These are phyloP conservation scores for Eucera pruinosa DNA, from an alignment of 2,888 invertebrate genomes.

Conservation along the genomic window DNA sequence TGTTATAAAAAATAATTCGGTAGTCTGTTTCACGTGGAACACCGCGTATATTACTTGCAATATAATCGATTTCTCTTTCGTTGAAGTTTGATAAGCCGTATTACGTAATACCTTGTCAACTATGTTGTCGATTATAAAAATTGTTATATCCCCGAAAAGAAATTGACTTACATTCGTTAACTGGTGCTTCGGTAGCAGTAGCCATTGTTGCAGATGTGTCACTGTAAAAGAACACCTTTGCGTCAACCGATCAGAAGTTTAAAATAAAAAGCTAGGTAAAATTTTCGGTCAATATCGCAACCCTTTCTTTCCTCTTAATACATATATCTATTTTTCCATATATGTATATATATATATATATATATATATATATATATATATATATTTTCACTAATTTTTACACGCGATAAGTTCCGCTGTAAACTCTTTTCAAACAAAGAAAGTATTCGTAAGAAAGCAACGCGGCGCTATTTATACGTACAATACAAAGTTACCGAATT, in stretches of 20 bases:
- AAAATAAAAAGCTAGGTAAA: neutral
- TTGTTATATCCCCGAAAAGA: too few relatives aligned
- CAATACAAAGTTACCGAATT: too few relatives aligned
- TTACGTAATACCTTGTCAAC: neutral
- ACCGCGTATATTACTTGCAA: neutral
- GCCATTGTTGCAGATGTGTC: constrained; percentile 65
- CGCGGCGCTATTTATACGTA: constrained; percentile 21
- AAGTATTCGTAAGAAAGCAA: constrained; percentile 7
- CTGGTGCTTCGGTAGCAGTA: constrained; percentile 71
- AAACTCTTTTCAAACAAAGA: constrained; percentile 40
- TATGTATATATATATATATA: too few relatives aligned
- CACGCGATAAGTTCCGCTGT: too few relatives aligned
- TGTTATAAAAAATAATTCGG: too few relatives aligned
- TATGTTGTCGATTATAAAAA: neutral
- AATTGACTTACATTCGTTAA: constrained; percentile 73
- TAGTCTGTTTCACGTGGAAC: too few relatives aligned
- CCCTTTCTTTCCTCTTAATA: neutral
- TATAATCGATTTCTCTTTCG: neutral
- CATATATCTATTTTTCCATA: neutral
- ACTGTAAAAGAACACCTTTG: constrained; percentile 50
- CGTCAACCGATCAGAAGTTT: neutral
- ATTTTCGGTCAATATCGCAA: too few relatives aligned
- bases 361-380: neutral
- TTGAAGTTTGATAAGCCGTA: neutral
- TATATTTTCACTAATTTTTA: neutral